phyloP scores from a whole-genome alignment of 2,888 invertebrate species.

The Eurytoma californica region DNA sequence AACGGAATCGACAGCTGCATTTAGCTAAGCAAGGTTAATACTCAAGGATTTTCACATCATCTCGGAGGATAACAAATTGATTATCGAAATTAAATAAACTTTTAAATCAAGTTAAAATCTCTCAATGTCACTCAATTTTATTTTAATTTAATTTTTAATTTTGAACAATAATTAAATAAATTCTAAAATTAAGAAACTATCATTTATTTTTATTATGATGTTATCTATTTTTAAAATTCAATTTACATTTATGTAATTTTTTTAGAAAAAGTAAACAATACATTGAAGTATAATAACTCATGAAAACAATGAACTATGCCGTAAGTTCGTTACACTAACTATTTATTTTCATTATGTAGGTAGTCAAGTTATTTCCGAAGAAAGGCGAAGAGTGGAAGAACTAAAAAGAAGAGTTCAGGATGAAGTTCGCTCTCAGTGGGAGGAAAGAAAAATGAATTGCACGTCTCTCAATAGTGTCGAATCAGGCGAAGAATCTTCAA shows the following conservation, averaged over 20 bases:
- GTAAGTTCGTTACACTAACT: not conserved
- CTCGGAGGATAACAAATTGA: no score
- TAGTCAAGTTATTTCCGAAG: conserved; percentile 93
- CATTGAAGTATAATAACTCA: no score
- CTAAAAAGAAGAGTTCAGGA: conserved; percentile 90
- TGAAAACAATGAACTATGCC: conserved; percentile 19
- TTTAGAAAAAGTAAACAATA: not conserved
- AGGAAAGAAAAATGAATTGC: conserved; percentile 80
- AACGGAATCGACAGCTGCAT: conserved; percentile 89
- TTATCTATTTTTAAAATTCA: not conserved
- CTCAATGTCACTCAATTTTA: not conserved
- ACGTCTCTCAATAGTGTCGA: conserved; percentile 80
- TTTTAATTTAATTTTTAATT: no score
- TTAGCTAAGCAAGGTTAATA: conserved; percentile 90
- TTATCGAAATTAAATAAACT: no score
- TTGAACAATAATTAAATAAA: no score
- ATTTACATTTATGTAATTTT: no score
- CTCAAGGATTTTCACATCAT: not conserved
- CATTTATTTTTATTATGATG: no score
- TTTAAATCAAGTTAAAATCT: not conserved
- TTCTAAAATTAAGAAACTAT: no score
- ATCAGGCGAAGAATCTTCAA: conserved; percentile 79
- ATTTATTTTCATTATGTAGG: conserved; percentile 77
- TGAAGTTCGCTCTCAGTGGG: conserved; percentile 93
- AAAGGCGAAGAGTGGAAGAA: conserved; percentile 90